Evolutionary conservation across 1,140 invertebrate genomes (phyloP), one percentile per base, ranked within the genome.

Genomic region (Scaptodrosophila lebanonensis): DNA sequence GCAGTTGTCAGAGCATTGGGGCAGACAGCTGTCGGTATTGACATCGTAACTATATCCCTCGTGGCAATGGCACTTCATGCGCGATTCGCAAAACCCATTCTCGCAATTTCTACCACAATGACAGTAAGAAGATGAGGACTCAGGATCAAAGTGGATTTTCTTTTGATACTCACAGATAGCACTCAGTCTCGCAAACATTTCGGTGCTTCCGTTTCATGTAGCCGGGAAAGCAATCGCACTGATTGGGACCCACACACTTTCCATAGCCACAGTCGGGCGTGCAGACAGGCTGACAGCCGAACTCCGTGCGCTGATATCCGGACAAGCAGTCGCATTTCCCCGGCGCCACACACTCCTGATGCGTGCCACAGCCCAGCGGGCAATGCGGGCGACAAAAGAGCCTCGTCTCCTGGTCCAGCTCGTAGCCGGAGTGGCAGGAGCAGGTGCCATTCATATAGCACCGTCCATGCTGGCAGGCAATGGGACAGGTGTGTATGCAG

Each of bases 371-470:
- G 3, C 49, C 18, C 6, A 45, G 42, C 3, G 49, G 11, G 29
- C 84, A 86, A 1, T 62, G 68, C 0, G 93, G 90, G 0, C 88
- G 36, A 59, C 93, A 94, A 40, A 66, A 86, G 33, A 64, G 84
- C 17, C 67, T 85, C 43, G 88, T 87, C 13, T 85, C 73, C 12
- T 56, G 44, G 48, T 92, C 90, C 27, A 91, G 65, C 6, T 66
- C 87, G 76, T 89, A 93, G 1, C 93, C 92, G 1, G 87, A 67
- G 29, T 89, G 89, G 75, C 93, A 94, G 1, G 88, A 86, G 72
- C 93, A 91, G 0, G 86, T 69, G n/a, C 85, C 76, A n/a, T 88
- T 83, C 2, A 86, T 54, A 32, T 76, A 82, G 33, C 84, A 86
- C 3, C 65, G 58, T 1, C 89, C 89, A 27, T 89, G 85, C 36